Evolutionary conservation across 2,888 invertebrate species (phyloP).

Genomic region (Amblyteles armatorius): DNA sequence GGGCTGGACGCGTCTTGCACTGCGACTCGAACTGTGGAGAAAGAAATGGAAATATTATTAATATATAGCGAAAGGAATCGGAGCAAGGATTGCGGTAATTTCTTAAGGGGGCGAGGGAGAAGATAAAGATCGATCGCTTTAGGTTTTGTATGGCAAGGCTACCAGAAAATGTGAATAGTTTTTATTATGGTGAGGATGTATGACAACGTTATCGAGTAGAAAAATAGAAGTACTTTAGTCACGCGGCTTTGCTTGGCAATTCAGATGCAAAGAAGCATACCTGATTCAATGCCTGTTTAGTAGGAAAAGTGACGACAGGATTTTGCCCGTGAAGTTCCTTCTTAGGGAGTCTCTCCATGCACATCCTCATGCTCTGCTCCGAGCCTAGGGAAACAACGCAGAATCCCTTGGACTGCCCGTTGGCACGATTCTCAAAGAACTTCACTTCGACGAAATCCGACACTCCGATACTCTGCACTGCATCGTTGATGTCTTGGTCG

Average conservation of each 20-base stretch:
- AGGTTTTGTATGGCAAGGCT: too few relatives aligned
- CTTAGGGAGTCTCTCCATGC: slow-evolving; percentile 97
- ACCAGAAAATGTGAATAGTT: too few relatives aligned
- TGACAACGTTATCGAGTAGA: too few relatives aligned
- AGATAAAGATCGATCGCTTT: too few relatives aligned
- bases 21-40: slow-evolving; percentile 95
- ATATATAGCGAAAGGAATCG: neutral
- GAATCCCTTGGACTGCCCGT: slow-evolving; percentile 99
- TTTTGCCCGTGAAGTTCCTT: slow-evolving; percentile 98
- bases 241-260: neutral
- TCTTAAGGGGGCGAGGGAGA: neutral
- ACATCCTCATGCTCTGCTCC: slow-evolving; percentile 94
- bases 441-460: slow-evolving; percentile 98
- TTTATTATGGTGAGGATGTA: too few relatives aligned
- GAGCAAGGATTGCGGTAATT: neutral
- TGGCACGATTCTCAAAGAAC: slow-evolving; percentile 99
- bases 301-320: slow-evolving; percentile 97
- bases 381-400: slow-evolving; percentile 98
- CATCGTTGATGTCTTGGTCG: slow-evolving; percentile 97
- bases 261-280: slow-evolving; percentile 75
- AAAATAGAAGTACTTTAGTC: too few relatives aligned
- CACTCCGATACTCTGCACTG: slow-evolving; percentile 95
- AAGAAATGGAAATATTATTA: neutral
- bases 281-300: slow-evolving; percentile 93
- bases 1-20: slow-evolving; percentile 94